These are phyloP conservation scores for Drosophila pseudotalamancana DNA, from an alignment of 2,888 invertebrate species.

Conservation along the genomic window DNA sequence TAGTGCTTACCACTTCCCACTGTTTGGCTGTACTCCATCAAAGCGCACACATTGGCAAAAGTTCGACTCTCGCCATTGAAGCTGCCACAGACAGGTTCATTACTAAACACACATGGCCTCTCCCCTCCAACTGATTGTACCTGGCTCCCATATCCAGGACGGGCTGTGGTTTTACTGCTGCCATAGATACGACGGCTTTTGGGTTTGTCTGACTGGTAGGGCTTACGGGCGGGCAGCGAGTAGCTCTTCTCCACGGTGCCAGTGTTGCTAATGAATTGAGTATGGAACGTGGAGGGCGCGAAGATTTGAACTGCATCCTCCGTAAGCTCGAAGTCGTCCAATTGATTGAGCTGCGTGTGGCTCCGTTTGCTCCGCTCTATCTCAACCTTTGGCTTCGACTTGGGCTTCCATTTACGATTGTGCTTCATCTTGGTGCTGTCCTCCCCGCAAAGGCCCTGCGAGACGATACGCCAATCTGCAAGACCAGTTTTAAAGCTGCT, in stretches of 20 bases:
- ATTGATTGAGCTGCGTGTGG: constrained; percentile 26
- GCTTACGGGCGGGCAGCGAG: constrained; percentile 58
- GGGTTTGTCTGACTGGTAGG: constrained; percentile 3
- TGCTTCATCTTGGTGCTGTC: constrained; percentile 71
- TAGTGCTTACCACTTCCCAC: constrained; percentile 58
- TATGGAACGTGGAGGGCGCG: constrained; percentile 68
- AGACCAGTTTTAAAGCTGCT: not conserved
- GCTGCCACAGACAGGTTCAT: constrained; percentile 65
- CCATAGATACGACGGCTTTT: constrained; percentile 4
- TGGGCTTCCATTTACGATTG: constrained; percentile 47
- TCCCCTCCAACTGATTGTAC: not conserved
- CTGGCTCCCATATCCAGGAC: not conserved
- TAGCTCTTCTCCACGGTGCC: constrained; percentile 67
- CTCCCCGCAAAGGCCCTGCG: constrained; percentile 75
- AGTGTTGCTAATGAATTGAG: constrained; percentile 62
- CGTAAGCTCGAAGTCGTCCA: constrained; percentile 53
- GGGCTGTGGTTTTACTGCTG: not conserved
- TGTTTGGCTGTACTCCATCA: constrained; percentile 63
- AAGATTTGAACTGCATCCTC: constrained; percentile 66
- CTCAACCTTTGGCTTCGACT: constrained; percentile 42
- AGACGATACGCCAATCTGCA: constrained; percentile 75
- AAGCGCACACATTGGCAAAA: constrained; percentile 68
- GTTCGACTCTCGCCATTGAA: constrained; percentile 58
- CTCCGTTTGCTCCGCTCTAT: constrained; percentile 62
- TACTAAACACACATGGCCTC: constrained; percentile 65